Evolutionary conservation across 2,888 invertebrate species (phyloP).

Genomic region (Andrena praecox): DNA sequence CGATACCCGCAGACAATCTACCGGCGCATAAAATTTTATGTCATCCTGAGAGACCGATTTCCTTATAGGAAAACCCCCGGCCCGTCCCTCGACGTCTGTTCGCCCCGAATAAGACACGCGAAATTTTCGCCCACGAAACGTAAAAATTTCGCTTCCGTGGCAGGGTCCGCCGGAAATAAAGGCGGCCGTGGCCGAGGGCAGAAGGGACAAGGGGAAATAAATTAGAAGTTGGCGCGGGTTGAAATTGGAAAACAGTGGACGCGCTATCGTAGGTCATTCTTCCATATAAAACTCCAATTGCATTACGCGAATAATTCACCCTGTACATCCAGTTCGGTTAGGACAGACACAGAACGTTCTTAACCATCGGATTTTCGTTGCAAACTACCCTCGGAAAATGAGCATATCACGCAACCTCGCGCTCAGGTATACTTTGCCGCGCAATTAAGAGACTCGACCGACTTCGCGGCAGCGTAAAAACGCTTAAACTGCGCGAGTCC

Average conservation of each 20-base stretch:
- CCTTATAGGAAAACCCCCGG: conserved; percentile 18
- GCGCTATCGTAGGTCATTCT: background rate
- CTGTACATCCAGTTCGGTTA: no score
- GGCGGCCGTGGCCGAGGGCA: background rate
- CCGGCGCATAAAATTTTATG: conserved; percentile 68
- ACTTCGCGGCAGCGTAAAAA: background rate
- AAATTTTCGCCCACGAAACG: conserved; percentile 55
- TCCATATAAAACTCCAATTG: no score
- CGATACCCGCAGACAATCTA: conserved; percentile 48
- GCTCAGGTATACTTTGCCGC: no score
- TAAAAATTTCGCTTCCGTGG: conserved; percentile 42
- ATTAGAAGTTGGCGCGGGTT: background rate
- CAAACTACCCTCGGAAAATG: no score
- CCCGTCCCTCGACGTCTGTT: conserved; percentile 24
- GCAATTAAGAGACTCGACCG: no score
- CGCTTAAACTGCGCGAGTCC: conserved; percentile 3
- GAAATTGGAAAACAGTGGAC: conserved; percentile 12
- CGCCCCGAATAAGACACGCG: conserved; percentile 32
- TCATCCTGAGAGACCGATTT: conserved; percentile 58
- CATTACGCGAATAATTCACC: no score
- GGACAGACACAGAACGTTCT: no score
- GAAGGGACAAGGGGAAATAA: background rate
- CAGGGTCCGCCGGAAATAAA: background rate
- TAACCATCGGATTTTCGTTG: no score
- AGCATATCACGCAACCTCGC: no score